phyloP scores from a whole-genome alignment of 2,888 invertebrate species.

The Gerris lacustris region DNA sequence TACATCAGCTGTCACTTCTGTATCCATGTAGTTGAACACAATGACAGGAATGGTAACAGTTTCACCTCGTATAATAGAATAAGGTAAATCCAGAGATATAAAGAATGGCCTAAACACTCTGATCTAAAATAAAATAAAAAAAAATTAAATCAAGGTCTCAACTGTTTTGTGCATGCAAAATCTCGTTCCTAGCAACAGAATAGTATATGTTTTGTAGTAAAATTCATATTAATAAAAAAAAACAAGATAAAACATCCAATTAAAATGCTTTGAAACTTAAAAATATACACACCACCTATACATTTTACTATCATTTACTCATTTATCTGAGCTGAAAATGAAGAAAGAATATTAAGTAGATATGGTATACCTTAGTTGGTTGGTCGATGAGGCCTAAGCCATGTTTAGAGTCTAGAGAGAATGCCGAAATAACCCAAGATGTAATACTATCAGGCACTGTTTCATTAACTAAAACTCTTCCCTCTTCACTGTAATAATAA shows the following conservation, averaged over 20 bases:
- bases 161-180: too few relatives aligned
- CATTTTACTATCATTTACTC: too few relatives aligned
- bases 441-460: constrained; percentile 71
- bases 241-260: too few relatives aligned
- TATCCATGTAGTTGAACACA: constrained; percentile 75
- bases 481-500: constrained; percentile 29
- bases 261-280: too few relatives aligned
- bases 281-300: too few relatives aligned
- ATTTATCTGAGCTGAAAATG: too few relatives aligned
- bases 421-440: constrained; percentile 72
- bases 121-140: constrained; percentile 37
- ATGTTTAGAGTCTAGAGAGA: constrained; percentile 60
- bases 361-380: constrained; percentile 45
- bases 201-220: too few relatives aligned
- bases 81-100: constrained; percentile 74
- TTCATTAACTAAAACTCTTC: constrained; percentile 30
- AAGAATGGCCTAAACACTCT: constrained; percentile 75
- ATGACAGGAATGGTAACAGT: constrained; percentile 75
- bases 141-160: background rate
- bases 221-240: too few relatives aligned
- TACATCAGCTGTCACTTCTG: constrained; percentile 66
- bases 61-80: constrained; percentile 79
- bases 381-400: constrained; percentile 64
- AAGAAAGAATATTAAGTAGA: too few relatives aligned
- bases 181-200: too few relatives aligned